Percentiles rank a stretch among this genome's conserved stretches.
Evolutionary conservation across 2,113 vertebrate genomes (phyloP).

Genomic region (Chitala chitala): DNA sequence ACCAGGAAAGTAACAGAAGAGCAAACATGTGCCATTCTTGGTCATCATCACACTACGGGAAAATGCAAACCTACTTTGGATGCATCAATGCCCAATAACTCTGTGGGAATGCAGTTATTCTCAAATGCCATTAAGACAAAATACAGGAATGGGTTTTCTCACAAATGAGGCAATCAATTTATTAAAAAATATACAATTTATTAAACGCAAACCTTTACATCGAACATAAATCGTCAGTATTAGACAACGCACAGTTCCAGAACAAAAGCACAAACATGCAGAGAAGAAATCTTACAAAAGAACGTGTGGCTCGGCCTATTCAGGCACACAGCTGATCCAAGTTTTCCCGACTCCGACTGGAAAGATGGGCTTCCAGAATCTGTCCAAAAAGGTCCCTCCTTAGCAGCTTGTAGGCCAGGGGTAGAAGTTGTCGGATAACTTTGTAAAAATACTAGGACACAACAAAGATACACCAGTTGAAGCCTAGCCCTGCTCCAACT

Average conservation of each 20-base stretch:
- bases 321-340: constrained; percentile 71
- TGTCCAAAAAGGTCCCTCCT: constrained; percentile 81
- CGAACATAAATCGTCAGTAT: constrained; percentile 36
- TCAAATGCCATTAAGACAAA: not conserved
- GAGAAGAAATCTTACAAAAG: constrained; percentile 20
- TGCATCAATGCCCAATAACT: too few species aligned
- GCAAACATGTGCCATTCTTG: too few species aligned
- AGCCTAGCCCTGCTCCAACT: not conserved
- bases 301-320: constrained; percentile 35
- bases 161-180: not conserved
- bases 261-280: constrained; percentile 31
- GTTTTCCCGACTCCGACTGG: constrained; percentile 65
- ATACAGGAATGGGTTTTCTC: too few species aligned
- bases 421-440: constrained; percentile 82
- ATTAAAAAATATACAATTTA: constrained; percentile 56
- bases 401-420: constrained; percentile 87
- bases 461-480: not conserved
- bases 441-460: constrained; percentile 87
- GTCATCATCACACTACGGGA: too few species aligned
- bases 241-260: constrained; percentile 38
- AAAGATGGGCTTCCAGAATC: constrained; percentile 79
- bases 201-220: constrained; percentile 54
- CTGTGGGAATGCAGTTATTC: not conserved
- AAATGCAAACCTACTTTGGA: too few species aligned
- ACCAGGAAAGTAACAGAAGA: too few species aligned